Conservation (phyloP, 2,113 vertebrate genomes). For the Mirza zaza region DNA sequence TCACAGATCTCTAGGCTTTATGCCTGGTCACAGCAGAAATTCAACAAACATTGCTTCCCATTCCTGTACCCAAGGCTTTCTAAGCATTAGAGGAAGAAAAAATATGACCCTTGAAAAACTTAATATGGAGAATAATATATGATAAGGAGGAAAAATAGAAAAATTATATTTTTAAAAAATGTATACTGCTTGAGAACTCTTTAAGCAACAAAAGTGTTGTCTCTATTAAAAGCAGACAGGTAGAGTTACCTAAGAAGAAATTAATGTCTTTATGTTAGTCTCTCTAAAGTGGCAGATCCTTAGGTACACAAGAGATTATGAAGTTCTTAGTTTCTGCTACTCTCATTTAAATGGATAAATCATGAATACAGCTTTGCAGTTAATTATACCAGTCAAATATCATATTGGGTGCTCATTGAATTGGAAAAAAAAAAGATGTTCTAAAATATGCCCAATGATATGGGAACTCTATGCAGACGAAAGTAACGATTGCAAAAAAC, state of each 20-base stretch:
- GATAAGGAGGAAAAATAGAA: conserved; percentile 1
- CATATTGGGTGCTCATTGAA: neutral
- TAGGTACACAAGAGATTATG: neutral
- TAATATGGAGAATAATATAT: neutral
- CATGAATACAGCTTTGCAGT: conserved; percentile 10
- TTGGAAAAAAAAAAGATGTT: neutral
- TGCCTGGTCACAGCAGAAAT: neutral
- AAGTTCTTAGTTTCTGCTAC: neutral
- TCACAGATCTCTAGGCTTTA: neutral
- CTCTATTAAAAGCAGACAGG: neutral
- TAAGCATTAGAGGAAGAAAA: neutral
- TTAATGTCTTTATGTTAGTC: neutral
- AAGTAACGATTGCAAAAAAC: neutral
- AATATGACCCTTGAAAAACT: neutral
- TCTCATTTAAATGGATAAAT: conserved; percentile 33
- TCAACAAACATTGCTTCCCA: neutral
- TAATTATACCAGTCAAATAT: neutral
- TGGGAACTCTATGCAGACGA: neutral
- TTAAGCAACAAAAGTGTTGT: neutral
- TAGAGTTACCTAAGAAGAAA: neutral
- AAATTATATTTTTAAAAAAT: neutral
- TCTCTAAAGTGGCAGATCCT: neutral
- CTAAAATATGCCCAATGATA: neutral
- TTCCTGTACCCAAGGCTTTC: neutral
- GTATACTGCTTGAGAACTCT: neutral